Conservation (phyloP, 2,888 invertebrate genomes). For the Strigamia transsilvanica region DNA sequence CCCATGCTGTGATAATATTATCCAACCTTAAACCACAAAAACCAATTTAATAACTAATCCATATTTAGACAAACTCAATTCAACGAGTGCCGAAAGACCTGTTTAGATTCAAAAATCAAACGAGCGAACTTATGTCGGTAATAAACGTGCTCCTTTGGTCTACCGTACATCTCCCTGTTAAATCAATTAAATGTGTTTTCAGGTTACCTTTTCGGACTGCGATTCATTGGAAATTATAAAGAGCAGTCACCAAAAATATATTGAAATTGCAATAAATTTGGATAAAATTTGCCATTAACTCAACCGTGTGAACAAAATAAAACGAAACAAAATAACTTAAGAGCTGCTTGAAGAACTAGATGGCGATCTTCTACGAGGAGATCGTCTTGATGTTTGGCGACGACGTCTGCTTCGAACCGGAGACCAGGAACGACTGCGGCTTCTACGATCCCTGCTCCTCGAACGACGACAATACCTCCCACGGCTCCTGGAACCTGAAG, state of each 20-base stretch:
- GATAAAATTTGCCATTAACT: background rate
- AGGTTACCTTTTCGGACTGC: background rate
- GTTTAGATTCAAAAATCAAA: background rate
- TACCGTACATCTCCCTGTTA: background rate
- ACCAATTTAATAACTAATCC: background rate
- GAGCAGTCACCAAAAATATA: background rate
- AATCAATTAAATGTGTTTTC: background rate
- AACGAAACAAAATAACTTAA: no score
- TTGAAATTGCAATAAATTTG: background rate
- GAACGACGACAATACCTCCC: conserved; percentile 52
- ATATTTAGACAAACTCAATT: background rate
- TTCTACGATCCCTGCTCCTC: conserved; percentile 49
- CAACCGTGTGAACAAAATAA: background rate
- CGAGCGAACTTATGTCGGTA: background rate
- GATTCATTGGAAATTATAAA: background rate
- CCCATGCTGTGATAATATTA: no score
- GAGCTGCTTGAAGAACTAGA: no score
- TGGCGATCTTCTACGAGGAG: conserved; percentile 37
- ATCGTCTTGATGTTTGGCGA: background rate
- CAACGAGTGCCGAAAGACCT: background rate
- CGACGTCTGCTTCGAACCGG: conserved; percentile 17
- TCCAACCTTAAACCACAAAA: no score
- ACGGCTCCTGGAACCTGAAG: conserved; percentile 51
- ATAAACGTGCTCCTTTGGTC: background rate
- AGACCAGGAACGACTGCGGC: conserved; percentile 52